These are phyloP conservation scores for Pseudomyrmex cubaensis DNA, from an alignment of 1,140 invertebrate genomes.

Conservation along the genomic window DNA sequence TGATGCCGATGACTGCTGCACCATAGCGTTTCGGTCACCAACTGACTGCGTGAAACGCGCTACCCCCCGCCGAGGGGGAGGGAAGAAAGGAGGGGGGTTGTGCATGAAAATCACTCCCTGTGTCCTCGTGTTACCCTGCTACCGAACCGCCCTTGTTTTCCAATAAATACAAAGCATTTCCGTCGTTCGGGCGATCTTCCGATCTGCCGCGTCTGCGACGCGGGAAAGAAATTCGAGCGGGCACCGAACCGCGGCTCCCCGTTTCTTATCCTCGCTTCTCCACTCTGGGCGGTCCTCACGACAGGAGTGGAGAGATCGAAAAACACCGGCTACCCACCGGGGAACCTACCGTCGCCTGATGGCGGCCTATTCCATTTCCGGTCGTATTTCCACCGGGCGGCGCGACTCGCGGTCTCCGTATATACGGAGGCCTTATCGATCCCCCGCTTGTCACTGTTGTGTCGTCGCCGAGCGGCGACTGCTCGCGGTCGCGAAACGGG, in stretches of 20 bases:
- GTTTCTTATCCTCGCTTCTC: not conserved
- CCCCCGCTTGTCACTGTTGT: slow-evolving; percentile 23
- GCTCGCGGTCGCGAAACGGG: slow-evolving; percentile 27
- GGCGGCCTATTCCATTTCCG: slow-evolving; percentile 79
- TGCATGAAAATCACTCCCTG: slow-evolving; percentile 73
- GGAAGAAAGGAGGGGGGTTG: slow-evolving; percentile 47
- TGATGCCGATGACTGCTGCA: slow-evolving; percentile 71
- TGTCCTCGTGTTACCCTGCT: slow-evolving; percentile 79
- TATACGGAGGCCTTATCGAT: slow-evolving; percentile 74
- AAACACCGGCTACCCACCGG: slow-evolving; percentile 54
- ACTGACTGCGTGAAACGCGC: slow-evolving; percentile 52
- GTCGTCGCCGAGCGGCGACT: not conserved
- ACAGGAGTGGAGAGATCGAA: slow-evolving; percentile 33
- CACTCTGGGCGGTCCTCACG: not conserved
- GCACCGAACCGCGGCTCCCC: no score
- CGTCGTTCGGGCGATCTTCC: not conserved
- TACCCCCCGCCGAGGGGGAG: slow-evolving; percentile 70
- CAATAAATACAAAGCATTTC: slow-evolving; percentile 83
- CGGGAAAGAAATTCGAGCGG: slow-evolving; percentile 23
- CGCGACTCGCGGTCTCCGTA: slow-evolving; percentile 25
- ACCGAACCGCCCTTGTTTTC: slow-evolving; percentile 84
- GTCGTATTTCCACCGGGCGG: slow-evolving; percentile 76
- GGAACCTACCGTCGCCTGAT: slow-evolving; percentile 65
- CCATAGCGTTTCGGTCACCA: slow-evolving; percentile 71
- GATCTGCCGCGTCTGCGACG: not conserved